Conservation (phyloP, 2,888 invertebrate species). For the Podotricha telesiphe region DNA sequence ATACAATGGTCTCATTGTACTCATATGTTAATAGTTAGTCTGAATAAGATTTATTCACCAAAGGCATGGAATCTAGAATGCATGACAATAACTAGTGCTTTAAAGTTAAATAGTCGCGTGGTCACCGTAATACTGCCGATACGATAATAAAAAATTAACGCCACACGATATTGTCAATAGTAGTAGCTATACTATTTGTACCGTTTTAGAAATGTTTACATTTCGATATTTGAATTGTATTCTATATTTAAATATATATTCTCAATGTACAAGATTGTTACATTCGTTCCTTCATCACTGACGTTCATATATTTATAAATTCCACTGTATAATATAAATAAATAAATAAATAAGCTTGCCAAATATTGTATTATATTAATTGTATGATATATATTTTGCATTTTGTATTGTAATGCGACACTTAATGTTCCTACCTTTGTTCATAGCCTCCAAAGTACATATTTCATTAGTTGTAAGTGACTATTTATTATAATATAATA, state of each 20-base stretch:
- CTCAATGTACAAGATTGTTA: conserved; percentile 18
- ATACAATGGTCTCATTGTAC: conserved; percentile 65
- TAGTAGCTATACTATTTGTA: conserved; percentile 46
- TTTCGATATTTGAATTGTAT: conserved; percentile 35
- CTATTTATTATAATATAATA: conserved; percentile 63
- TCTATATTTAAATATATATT: conserved; percentile 19
- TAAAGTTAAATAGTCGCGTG: conserved; percentile 52
- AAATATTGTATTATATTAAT: conserved; percentile 62
- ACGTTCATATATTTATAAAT: conserved; percentile 41
- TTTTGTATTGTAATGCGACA: conserved; percentile 61
- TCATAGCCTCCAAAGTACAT: conserved; percentile 48
- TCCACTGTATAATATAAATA: conserved; percentile 48
- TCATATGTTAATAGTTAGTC: conserved; percentile 49
- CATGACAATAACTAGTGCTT: conserved; percentile 82
- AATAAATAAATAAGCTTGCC: conserved; percentile 63
- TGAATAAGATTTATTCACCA: conserved; percentile 32
- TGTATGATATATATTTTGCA: conserved; percentile 53
- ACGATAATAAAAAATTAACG: conserved; percentile 23
- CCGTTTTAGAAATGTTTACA: conserved; percentile 42
- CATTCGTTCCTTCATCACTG: conserved; percentile 46
- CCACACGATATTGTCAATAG: conserved; percentile 47
- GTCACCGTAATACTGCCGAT: conserved; percentile 26
- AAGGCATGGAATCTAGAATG: conserved; percentile 60
- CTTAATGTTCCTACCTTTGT: conserved; percentile 71
- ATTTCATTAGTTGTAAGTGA: conserved; percentile 58